Percentiles rank a stretch among this genome's conserved stretches.
Conservation (phyloP, 1,140 invertebrate genomes). For the Pseudomyrmex sp. region DNA sequence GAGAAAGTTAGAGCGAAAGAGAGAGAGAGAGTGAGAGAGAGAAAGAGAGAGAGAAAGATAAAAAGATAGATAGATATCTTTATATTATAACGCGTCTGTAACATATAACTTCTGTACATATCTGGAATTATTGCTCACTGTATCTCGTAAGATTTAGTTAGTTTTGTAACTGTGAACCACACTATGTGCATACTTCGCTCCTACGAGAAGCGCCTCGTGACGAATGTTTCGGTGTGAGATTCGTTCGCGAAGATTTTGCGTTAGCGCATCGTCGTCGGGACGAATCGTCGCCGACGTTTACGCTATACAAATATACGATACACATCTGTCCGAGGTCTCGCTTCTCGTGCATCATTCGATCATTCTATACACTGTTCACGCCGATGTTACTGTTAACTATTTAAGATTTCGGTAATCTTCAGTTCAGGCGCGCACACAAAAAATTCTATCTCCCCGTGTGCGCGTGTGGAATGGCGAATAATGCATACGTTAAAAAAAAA, state of each 20-base stretch:
- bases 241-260: too few species aligned
- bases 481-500: slow-evolving; percentile 43
- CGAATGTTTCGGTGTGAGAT: slow-evolving; percentile 22
- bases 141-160: slow-evolving; percentile 85
- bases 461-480: slow-evolving; percentile 32
- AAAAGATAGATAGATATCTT: slow-evolving; percentile 69
- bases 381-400: slow-evolving; percentile 76
- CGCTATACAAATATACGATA: slow-evolving; percentile 1
- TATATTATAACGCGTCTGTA: slow-evolving; percentile 80
- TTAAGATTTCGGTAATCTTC: slow-evolving; percentile 64
- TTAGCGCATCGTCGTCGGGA: slow-evolving; percentile 8
- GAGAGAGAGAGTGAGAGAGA: too few species aligned
- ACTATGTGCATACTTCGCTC: slow-evolving; percentile 70
- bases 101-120: slow-evolving; percentile 84
- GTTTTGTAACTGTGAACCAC: slow-evolving; percentile 82
- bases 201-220: slow-evolving; percentile 39
- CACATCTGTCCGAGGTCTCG: slow-evolving; percentile 47
- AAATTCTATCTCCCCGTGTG: slow-evolving; percentile 15
- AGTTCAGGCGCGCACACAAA: slow-evolving; percentile 46
- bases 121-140: slow-evolving; percentile 84
- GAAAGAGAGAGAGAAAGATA: too few species aligned
- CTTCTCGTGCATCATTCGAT: slow-evolving; percentile 68
- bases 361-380: slow-evolving; percentile 77
- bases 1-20: too few species aligned
- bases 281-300: slow-evolving; percentile 6